A percentile compares a stretch with the other conserved stretches of the same genome.
Evolutionary conservation across 2,113 vertebrate species (phyloP).

Genomic region (Cottus gobio): DNA sequence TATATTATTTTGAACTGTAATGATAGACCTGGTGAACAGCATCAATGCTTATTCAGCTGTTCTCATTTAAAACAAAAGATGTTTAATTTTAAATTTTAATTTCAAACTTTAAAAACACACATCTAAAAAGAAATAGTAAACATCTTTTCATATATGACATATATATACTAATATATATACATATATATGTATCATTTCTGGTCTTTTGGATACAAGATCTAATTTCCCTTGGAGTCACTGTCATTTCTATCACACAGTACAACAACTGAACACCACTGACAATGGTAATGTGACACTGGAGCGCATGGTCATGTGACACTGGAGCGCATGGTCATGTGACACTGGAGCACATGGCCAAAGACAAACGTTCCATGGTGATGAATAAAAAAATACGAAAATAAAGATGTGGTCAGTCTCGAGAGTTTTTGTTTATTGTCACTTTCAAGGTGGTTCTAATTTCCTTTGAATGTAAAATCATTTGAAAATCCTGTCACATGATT

Average conservation of each 20-base stretch:
- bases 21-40: not conserved
- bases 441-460: not conserved
- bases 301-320: not conserved
- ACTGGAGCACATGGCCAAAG: not conserved
- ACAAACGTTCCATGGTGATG: not conserved
- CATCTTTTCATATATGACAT: not conserved
- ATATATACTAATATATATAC: not conserved
- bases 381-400: not conserved
- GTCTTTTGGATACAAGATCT: not conserved
- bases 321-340: not conserved
- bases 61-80: not conserved
- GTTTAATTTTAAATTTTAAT: not conserved
- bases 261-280: not conserved
- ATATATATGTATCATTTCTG: not conserved
- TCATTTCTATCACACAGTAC: not conserved
- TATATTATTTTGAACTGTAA: not conserved
- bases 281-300: not conserved
- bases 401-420: not conserved
- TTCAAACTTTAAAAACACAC: not conserved
- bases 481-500: not conserved
- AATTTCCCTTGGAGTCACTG: not conserved
- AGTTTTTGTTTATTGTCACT: not conserved
- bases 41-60: not conserved
- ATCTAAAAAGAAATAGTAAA: not conserved
- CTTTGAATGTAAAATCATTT: not conserved